Conservation (phyloP, 2,797 vertebrate species). For the Tympanoctomys barrerae region DNA sequence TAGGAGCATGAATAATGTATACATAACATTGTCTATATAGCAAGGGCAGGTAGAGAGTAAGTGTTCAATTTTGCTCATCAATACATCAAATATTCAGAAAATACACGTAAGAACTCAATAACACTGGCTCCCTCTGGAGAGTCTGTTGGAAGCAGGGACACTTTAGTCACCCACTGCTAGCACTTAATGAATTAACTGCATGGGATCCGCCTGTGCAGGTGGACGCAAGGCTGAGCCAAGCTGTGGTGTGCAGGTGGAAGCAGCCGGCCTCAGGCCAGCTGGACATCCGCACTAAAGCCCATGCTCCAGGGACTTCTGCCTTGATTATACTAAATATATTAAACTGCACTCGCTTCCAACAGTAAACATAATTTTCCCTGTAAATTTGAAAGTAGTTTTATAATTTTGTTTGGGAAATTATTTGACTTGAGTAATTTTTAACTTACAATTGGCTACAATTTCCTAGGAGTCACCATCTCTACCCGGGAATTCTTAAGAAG, state of each 20-base stretch:
- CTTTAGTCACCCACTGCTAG: neutral
- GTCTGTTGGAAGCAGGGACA: neutral
- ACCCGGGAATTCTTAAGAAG: constrained; percentile 44
- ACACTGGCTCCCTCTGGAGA: neutral
- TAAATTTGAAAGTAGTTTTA: constrained; percentile 24
- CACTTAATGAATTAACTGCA: neutral
- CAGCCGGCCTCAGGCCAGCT: neutral
- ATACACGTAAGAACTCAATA: neutral
- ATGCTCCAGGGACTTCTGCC: neutral
- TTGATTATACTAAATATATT: constrained; percentile 7
- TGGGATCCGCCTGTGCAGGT: neutral
- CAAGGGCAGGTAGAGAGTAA: neutral
- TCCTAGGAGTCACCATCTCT: constrained; percentile 49
- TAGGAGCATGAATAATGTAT: neutral
- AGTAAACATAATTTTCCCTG: constrained; percentile 39
- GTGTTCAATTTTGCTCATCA: neutral
- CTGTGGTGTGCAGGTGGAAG: neutral
- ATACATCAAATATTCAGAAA: neutral
- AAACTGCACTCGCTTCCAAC: neutral
- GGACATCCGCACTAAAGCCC: too few species aligned
- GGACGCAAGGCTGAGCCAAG: neutral
- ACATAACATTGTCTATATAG: neutral
- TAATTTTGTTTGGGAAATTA: constrained; percentile 60
- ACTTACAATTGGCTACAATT: neutral
- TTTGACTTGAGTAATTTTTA: constrained; percentile 55